Percentiles rank a stretch among this genome's conserved stretches.
Conservation (phyloP, 2,888 invertebrate genomes). For the Cephus pulcher region DNA sequence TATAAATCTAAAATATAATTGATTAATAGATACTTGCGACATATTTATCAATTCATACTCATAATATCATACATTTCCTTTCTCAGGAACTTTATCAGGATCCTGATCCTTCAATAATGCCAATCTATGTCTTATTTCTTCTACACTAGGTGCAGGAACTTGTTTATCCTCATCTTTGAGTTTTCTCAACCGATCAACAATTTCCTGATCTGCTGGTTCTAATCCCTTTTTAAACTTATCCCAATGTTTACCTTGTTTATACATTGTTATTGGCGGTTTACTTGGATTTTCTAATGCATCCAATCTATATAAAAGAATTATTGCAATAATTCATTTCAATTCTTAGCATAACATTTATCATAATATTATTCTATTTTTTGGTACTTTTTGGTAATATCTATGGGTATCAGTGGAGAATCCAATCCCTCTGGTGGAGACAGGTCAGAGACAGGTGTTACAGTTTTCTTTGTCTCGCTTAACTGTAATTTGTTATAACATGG, state of each 20-base stretch:
- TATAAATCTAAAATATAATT: constrained; percentile 41
- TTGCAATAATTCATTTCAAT: constrained; percentile 8
- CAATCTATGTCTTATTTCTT: constrained; percentile 75
- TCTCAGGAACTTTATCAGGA: constrained; percentile 37
- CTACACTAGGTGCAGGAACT: constrained; percentile 70
- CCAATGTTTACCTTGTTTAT: constrained; percentile 64
- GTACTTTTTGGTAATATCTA: constrained; percentile 53
- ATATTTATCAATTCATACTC: background rate
- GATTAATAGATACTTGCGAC: background rate
- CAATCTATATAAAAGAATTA: constrained; percentile 58
- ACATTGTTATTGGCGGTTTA: constrained; percentile 70
- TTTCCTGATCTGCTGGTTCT: constrained; percentile 71
- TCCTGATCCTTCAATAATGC: constrained; percentile 76
- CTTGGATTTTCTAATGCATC: constrained; percentile 70
- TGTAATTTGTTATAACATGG: constrained; percentile 67
- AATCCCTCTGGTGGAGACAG: constrained; percentile 28
- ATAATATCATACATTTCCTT: constrained; percentile 41
- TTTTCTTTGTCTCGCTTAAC: constrained; percentile 27
- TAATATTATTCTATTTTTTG: constrained; percentile 9
- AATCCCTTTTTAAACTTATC: constrained; percentile 64
- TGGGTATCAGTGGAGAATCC: constrained; percentile 41
- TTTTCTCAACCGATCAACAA: constrained; percentile 76
- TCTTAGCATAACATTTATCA: constrained; percentile 1
- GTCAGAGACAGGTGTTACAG: constrained; percentile 14
- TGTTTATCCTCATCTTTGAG: constrained; percentile 72